These are phyloP conservation scores for Drosophila teissieri DNA, from an alignment of 1,140 invertebrate species.

Conservation along the genomic window DNA sequence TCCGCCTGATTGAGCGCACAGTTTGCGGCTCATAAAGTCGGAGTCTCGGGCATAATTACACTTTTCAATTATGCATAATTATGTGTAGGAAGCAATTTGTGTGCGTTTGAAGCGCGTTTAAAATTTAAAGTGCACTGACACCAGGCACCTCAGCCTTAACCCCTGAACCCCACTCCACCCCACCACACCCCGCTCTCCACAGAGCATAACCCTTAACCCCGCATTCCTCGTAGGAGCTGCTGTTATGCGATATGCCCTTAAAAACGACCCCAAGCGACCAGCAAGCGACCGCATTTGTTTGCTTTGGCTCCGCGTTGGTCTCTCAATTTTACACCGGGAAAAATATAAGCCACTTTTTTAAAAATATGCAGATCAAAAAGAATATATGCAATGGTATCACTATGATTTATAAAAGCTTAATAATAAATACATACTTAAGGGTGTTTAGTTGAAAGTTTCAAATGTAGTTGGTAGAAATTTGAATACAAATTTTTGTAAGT, in stretches of 20 bases:
- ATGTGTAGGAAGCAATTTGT: slow-evolving; percentile 75
- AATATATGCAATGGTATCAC: no score
- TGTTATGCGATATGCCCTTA: slow-evolving; percentile 68
- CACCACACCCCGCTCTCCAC: slow-evolving; percentile 1
- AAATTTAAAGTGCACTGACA: slow-evolving; percentile 72
- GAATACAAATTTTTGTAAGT: no score
- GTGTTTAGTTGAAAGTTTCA: no score
- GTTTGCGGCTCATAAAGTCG: slow-evolving; percentile 70
- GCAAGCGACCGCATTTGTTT: slow-evolving; percentile 61
- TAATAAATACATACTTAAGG: no score
- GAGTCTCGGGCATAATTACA: slow-evolving; percentile 67
- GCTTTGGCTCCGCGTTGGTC: slow-evolving; percentile 31
- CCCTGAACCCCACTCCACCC: neutral
- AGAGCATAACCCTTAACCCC: slow-evolving; percentile 8
- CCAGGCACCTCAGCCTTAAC: slow-evolving; percentile 18
- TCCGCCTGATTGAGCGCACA: slow-evolving; percentile 71
- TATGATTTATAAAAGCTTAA: no score
- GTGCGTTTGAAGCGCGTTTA: slow-evolving; percentile 47
- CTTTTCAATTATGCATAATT: slow-evolving; percentile 82
- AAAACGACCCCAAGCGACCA: slow-evolving; percentile 48
- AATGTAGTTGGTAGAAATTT: no score
- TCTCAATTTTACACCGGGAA: slow-evolving; percentile 4
- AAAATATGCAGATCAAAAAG: no score
- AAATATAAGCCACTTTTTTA: neutral
- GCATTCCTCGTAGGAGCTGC: slow-evolving; percentile 24